Evolutionary conservation across 2,113 vertebrate genomes (phyloP), one percentile per base, ranked within the genome.

Genomic region (Sturnus vulgaris): DNA sequence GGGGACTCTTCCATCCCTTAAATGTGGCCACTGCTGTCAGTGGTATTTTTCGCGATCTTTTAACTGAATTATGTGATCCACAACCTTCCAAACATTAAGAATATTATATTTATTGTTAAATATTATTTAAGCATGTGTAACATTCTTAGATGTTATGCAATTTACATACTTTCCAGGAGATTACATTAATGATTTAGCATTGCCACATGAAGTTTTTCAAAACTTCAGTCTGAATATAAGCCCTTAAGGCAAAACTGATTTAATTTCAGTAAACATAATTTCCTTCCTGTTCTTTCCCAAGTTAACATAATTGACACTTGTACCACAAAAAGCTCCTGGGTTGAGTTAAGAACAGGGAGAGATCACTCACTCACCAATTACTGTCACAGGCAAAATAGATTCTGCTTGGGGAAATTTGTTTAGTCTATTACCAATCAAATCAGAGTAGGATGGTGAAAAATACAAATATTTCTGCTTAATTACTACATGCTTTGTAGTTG

Each of bases 1-100:
- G 15, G 20, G 15, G 2, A 10, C 15, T 15, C 47, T 24, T 40
- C 37, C 31, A 27, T 8, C 11, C 21, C 16, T 11, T 1, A 1
- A 35, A 52, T 1, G 1, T 9, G 31, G 4, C 20, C 18, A 15
- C 22, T 55, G 17, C 20, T 28, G 33, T 46, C 64, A 46, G 10
- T 33, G 33, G 5, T 7, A 46, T 69, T 68, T 69, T 68, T 46
- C 18, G 46, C 16, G 33, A 31, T 25, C 7, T 35, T 66, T 65
- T 42, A 50, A 66, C 11, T 66, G 12, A 66, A 25, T 42, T 66
- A 31, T 40, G 31, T 50, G 11, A 53, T 20, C 15, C 28, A 61
- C 5, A 23, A 19, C 10, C 15, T 10, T 61, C 23, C 10, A 28
- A 57, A 39, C 6, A 14, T 19, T 24, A 28, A 24, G 28, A 60